Evolutionary conservation across 2,888 invertebrate genomes (phyloP).

Genomic region (Conistra vaccinii): DNA sequence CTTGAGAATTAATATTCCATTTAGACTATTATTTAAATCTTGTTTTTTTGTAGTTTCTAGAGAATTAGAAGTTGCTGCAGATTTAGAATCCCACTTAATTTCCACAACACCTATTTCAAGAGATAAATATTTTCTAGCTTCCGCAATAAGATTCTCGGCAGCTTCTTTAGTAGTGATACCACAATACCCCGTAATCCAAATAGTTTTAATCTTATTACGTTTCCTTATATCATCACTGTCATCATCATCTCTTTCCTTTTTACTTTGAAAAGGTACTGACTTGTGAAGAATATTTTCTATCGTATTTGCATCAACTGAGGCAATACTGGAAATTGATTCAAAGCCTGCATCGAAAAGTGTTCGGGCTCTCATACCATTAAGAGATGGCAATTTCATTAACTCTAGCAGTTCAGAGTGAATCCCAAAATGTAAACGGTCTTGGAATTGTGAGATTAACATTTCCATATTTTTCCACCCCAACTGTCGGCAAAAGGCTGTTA

Average conservation of each 20-base stretch:
- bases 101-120: constrained; percentile 94
- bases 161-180: constrained; percentile 96
- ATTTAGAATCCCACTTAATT: constrained; percentile 92
- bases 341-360: constrained; percentile 95
- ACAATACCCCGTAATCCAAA: constrained; percentile 95
- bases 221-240: constrained; percentile 92
- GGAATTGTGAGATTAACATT: constrained; percentile 97
- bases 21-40: constrained; percentile 5
- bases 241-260: constrained; percentile 94
- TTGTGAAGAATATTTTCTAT: constrained; percentile 95
- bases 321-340: constrained; percentile 94
- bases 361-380: constrained; percentile 96
- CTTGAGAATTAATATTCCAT: constrained; percentile 6
- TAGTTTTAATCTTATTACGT: constrained; percentile 92
- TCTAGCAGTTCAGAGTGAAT: constrained; percentile 98
- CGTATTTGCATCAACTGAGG: constrained; percentile 92
- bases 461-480: constrained; percentile 98
- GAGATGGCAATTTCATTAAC: constrained; percentile 95
- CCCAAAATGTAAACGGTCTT: constrained; percentile 98
- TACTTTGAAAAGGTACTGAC: constrained; percentile 96
- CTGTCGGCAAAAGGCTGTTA: constrained; percentile 98
- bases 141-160: constrained; percentile 93
- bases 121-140: constrained; percentile 94
- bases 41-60: constrained; percentile 13
- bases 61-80: constrained; percentile 38